Evolutionary conservation across 2,888 invertebrate genomes (phyloP), one percentile per base, ranked within the genome.

Genomic region (Meloe dianella): DNA sequence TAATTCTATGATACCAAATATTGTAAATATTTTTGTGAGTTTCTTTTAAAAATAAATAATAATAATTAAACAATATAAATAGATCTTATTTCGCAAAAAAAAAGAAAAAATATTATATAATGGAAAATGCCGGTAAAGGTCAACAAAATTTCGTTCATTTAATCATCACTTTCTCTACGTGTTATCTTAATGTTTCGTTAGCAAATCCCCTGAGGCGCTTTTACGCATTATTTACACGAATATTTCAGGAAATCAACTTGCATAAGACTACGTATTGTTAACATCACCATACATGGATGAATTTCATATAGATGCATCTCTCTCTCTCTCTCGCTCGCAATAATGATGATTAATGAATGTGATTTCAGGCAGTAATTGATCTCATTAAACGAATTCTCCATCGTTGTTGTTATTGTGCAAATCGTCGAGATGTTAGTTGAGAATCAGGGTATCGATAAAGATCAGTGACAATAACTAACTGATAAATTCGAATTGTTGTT

Each of bases 1-100:
- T 78, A 78, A 71, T 71, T 72, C 67, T 77, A 78, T 78, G 77
- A 77, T 78, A 75, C 76, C 74, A 74, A 75, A 75, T 72, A 74
- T 2, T 78, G 77, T 79, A 78, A 73, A 78, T 77, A 77, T 64
- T 72, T 70, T 73, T 41, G 41, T 41, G 9, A 10, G 8, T 32
- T 75, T 73, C 74, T 51, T 20, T 22, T 51, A 51, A n/a, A n/a
- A n/a, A 51, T 51, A 51, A 51, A 51, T 10, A 10, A n/a, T n/a
- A 47, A 20, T 1, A 20, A 47, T 6, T 41, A 47, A 47, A 20
- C 20, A 47, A n/a, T n/a, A n/a, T n/a, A n/a, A 47, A 47, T 47
- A 10, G 20, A 47, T 47, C 20, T 9, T 24, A 51, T 51, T 51
- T 22, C 24, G 57, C 65, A 20, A 24, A 1, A 54, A n/a, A n/a